Evolutionary conservation across 2,888 invertebrate species (phyloP), one percentile per base, ranked within the genome.

Genomic region (Pocota personata): DNA sequence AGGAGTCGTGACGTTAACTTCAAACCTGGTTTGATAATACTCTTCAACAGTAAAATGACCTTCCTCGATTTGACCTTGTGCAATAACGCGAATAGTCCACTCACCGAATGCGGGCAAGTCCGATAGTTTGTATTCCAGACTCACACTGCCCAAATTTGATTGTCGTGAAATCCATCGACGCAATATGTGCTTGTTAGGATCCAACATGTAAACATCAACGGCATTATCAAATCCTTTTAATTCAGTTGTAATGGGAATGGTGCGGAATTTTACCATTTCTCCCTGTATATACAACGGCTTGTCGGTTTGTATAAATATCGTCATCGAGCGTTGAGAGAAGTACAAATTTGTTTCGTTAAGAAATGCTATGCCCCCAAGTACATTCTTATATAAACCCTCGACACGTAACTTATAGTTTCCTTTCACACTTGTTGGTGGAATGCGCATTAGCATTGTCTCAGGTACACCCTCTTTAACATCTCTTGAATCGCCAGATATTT

Each of bases 241-340:
- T 90, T 98, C 97, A 0, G 98, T 98, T 90, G 97, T 96, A 89
- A 99, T 97, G 0, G 98, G 98, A 88, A 99, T 96, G 6, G 97
- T 95, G 46, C 99, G 95, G 92, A 99, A 98, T 75, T 95, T 94
- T 0, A 98, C 97, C 94, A 94, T 96, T 92, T 98, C 97, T 4
- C 97, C 96, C 92, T 98, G 98, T 95, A 96, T 98, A 90, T 99
- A 99, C 4, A 98, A 95, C 0, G 98, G 98, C 90, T 98, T 98
- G 91, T 98, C 98, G 89, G 97, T 95, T 92, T 98, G 98, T 88
- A 99, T 96, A 91, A 98, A 98, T 87, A 98, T 97, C 0, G 98
- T 98, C 96, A 98, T 97, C 60, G 98, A 97, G 43, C 98, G 94
- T 89, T 96, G 96, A 0, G 97, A 97, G 93, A 98, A 99, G 1